These are phyloP conservation scores for Oncorhynchus keta DNA, from an alignment of 2,113 vertebrate genomes.

Conservation along the genomic window DNA sequence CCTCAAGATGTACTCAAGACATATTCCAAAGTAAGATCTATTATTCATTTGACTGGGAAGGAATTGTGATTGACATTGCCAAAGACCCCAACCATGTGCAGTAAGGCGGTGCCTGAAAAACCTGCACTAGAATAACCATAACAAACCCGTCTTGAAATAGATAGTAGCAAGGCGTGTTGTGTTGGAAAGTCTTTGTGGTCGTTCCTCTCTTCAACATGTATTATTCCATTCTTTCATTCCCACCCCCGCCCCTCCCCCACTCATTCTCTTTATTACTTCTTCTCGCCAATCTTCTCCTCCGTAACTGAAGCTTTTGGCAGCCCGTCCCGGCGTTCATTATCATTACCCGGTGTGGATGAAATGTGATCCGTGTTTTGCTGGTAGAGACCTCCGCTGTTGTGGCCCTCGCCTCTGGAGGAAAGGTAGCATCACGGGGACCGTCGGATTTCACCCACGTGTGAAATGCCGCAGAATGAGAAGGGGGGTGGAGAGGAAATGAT, in stretches of 20 bases:
- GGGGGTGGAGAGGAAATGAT: conserved; percentile 56
- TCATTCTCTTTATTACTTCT: background rate
- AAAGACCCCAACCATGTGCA: too few relatives aligned
- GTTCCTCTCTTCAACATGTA: background rate
- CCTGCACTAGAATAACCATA: background rate
- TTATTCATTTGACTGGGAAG: background rate
- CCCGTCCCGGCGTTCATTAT: conserved; percentile 8
- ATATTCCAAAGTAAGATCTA: background rate
- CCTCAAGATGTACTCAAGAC: background rate
- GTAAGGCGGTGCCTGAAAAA: background rate
- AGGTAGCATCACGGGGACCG: conserved; percentile 26
- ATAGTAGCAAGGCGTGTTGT: background rate
- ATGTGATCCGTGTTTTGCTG: conserved; percentile 6
- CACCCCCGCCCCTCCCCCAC: background rate
- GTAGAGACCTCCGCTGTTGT: background rate
- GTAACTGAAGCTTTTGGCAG: conserved; percentile 1
- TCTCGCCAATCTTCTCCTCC: background rate
- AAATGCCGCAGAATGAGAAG: conserved; percentile 43
- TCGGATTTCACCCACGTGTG: conserved; percentile 29
- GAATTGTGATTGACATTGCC: background rate
- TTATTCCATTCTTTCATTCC: background rate
- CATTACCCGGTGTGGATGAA: conserved; percentile 16
- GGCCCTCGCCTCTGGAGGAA: conserved; percentile 23
- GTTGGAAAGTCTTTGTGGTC: background rate
- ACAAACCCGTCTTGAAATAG: background rate